Evolutionary conservation across 2,888 invertebrate genomes (phyloP).

Genomic region (Allacma fusca): DNA sequence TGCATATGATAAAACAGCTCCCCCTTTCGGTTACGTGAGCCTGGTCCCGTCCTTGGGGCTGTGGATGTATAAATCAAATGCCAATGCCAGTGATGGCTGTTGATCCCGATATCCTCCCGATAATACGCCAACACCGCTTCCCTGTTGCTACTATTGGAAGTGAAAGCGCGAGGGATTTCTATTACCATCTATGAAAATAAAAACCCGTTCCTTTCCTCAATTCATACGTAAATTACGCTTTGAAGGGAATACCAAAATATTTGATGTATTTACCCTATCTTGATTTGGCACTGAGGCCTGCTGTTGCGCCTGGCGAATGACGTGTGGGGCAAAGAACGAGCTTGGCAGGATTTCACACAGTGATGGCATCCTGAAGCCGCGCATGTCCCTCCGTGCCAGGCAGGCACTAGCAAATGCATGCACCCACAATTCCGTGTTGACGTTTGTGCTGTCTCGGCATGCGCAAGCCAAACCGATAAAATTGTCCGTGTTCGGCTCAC

Average conservation of each 20-base stretch:
- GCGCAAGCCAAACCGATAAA: slow-evolving; percentile 75
- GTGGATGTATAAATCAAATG: slow-evolving; percentile 86
- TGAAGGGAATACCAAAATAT: too few species aligned
- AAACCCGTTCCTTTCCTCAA: too few species aligned
- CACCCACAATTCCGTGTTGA: slow-evolving; percentile 81
- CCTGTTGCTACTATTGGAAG: slow-evolving; percentile 76
- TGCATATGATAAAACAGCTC: slow-evolving; percentile 85
- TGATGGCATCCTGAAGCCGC: slow-evolving; percentile 75
- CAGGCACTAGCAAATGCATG: slow-evolving; percentile 80
- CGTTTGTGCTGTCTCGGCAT: slow-evolving; percentile 66
- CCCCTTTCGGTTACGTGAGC: slow-evolving; percentile 78
- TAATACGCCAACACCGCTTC: slow-evolving; percentile 75
- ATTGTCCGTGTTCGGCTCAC: slow-evolving; percentile 75
- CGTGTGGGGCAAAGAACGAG: slow-evolving; percentile 69
- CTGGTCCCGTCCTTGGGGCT: slow-evolving; percentile 69
- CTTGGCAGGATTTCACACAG: slow-evolving; percentile 82
- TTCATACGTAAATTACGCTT: too few species aligned
- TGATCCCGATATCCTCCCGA: slow-evolving; percentile 68
- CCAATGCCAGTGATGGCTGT: slow-evolving; percentile 93
- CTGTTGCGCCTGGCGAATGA: slow-evolving; percentile 45
- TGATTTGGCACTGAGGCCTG: slow-evolving; percentile 48
- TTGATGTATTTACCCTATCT: slow-evolving; percentile 48
- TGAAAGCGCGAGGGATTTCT: slow-evolving; percentile 68
- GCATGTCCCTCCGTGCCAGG: slow-evolving; percentile 76
- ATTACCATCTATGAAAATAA: slow-evolving; percentile 59